phyloP scores from a whole-genome alignment of 2,113 vertebrate genomes.

The Oreochromis niloticus region DNA sequence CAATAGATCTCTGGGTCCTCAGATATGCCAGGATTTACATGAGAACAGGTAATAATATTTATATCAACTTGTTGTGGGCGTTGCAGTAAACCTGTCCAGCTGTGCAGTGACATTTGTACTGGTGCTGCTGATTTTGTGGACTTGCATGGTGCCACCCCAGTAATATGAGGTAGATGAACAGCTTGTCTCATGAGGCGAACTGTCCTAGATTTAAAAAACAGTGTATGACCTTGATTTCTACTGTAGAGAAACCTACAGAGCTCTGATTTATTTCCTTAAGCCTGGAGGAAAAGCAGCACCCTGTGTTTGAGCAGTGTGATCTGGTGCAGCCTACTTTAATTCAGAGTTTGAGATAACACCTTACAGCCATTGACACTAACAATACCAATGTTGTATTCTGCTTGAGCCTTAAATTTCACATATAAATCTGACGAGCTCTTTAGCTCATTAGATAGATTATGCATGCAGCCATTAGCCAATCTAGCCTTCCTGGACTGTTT shows the following conservation, averaged over 20 bases:
- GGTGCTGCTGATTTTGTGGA: neutral
- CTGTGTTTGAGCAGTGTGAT: neutral
- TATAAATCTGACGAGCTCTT: neutral
- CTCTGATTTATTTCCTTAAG: conserved; percentile 19
- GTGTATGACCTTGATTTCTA: conserved; percentile 52
- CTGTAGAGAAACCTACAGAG: conserved; percentile 31
- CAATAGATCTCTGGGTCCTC: neutral
- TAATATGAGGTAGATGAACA: conserved; percentile 2
- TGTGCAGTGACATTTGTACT: neutral
- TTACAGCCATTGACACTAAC: neutral
- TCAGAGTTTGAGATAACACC: neutral
- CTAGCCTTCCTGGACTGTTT: neutral
- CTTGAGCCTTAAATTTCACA: neutral
- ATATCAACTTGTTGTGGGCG: neutral
- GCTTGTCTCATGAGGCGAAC: conserved; percentile 36
- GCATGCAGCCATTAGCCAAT: neutral
- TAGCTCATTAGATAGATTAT: neutral
- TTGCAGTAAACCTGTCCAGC: neutral
- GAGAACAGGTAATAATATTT: neutral
- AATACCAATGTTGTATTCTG: neutral
- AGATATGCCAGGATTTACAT: neutral
- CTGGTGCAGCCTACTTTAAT: neutral
- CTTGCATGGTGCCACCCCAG: neutral
- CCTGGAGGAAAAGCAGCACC: conserved; percentile 8
- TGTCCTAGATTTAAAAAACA: conserved; percentile 54